phyloP scores from a whole-genome alignment of 2,113 vertebrate species.

The Ageneiosus marmoratus region DNA sequence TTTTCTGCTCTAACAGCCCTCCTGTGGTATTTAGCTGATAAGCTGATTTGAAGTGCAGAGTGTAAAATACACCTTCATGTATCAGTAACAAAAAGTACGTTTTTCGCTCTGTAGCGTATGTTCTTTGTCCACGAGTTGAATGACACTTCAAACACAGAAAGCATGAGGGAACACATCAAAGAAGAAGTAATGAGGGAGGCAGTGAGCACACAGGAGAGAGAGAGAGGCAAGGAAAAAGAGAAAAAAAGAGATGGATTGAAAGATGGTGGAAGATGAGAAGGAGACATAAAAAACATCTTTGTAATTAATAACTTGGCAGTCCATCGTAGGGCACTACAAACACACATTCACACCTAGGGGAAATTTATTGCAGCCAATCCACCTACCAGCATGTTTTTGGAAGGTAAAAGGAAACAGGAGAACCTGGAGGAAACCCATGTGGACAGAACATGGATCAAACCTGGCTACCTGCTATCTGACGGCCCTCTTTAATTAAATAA shows the following conservation, averaged over 20 bases:
- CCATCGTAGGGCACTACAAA: neutral
- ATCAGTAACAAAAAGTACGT: conserved; percentile 4
- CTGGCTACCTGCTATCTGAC: too few relatives aligned
- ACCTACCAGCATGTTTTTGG: too few relatives aligned
- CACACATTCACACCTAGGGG: neutral
- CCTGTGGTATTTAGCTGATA: neutral
- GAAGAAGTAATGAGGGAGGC: conserved; percentile 61
- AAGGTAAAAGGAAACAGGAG: too few relatives aligned
- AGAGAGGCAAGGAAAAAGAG: neutral
- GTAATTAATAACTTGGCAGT: conserved; percentile 18
- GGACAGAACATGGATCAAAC: too few relatives aligned
- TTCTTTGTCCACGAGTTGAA: conserved; percentile 67
- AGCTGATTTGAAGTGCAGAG: neutral
- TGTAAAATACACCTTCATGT: neutral
- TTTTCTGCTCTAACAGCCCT: neutral
- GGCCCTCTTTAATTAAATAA: too few relatives aligned
- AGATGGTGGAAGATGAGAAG: neutral
- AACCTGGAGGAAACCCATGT: too few relatives aligned
- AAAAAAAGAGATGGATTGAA: neutral
- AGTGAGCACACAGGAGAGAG: conserved; percentile 36
- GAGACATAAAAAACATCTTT: neutral
- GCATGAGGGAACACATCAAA: conserved; percentile 63
- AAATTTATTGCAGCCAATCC: neutral
- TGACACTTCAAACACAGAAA: conserved; percentile 69
- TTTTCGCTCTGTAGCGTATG: conserved; percentile 56